Percentiles rank a stretch among this genome's conserved stretches.
Evolutionary conservation across 2,888 invertebrate species (phyloP).

Genomic region (Mycalesis mineus): DNA sequence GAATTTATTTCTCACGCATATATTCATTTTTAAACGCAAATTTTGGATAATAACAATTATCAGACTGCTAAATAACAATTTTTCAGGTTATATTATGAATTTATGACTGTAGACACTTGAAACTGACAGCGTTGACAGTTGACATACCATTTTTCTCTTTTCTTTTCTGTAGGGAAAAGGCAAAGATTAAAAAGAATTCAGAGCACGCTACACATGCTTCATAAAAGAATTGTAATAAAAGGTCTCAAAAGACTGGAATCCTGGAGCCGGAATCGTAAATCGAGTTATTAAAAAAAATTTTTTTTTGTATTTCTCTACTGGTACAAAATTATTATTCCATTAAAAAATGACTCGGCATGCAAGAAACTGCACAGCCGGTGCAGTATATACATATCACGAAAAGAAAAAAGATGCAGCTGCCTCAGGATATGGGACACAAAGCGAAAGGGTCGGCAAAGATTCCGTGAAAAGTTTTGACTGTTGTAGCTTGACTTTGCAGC

Average conservation of each 20-base stretch:
- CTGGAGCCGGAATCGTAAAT: too few relatives aligned
- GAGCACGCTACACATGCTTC: too few relatives aligned
- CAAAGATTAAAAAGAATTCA: too few relatives aligned
- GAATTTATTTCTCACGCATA: conserved; percentile 45
- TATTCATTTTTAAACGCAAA: conserved; percentile 48
- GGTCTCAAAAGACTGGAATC: too few relatives aligned
- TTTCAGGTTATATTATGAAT: background rate
- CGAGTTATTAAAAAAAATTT: too few relatives aligned
- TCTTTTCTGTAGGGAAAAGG: too few relatives aligned
- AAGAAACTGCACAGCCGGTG: conserved; percentile 98
- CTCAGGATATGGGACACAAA: conserved; percentile 94
- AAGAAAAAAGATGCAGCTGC: conserved; percentile 96
- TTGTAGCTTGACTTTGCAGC: conserved; percentile 97
- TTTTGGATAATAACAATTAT: background rate
- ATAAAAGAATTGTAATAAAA: too few relatives aligned
- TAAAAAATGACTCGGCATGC: conserved; percentile 94
- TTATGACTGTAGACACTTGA: too few relatives aligned
- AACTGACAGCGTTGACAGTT: too few relatives aligned
- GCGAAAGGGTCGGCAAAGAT: conserved; percentile 93
- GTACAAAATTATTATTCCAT: background rate
- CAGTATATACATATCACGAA: conserved; percentile 98
- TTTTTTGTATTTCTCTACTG: too few relatives aligned
- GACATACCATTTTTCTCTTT: too few relatives aligned
- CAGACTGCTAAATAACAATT: too few relatives aligned
- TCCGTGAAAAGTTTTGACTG: conserved; percentile 96